Percentiles rank a stretch among this genome's conserved stretches.
Conservation (phyloP, 1,140 invertebrate genomes). For the Ceratina japonica region DNA sequence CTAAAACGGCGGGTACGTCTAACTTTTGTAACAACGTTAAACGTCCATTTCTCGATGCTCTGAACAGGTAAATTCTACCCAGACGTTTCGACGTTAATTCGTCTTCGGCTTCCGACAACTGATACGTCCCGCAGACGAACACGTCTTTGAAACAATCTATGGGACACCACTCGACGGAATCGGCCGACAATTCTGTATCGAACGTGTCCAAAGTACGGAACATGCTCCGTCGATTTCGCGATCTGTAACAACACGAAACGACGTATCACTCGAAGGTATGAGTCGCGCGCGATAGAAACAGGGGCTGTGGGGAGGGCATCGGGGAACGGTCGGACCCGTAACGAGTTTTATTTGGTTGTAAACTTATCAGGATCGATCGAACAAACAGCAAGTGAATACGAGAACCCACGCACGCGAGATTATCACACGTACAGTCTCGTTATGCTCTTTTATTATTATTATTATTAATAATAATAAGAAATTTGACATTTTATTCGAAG, state of each 20-base stretch:
- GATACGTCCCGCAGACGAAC: slow-evolving; percentile 92
- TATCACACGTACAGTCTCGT: no score
- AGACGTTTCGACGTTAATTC: slow-evolving; percentile 63
- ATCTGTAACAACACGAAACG: slow-evolving; percentile 33
- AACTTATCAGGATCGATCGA: no score
- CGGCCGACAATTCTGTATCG: slow-evolving; percentile 88
- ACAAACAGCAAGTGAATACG: no score
- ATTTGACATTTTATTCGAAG: no score
- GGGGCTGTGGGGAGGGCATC: no score
- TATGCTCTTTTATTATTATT: no score
- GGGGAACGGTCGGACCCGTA: no score
- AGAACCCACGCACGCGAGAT: no score
- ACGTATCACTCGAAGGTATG: no score
- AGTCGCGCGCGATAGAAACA: no score
- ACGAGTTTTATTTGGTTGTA: no score
- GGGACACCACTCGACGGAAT: slow-evolving; percentile 94
- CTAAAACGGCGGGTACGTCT: slow-evolving; percentile 81
- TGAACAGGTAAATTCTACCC: slow-evolving; percentile 78
- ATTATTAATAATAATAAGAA: no score
- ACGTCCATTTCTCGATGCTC: slow-evolving; percentile 56
- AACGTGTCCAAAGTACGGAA: slow-evolving; percentile 80
- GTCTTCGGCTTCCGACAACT: slow-evolving; percentile 79
- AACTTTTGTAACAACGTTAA: slow-evolving; percentile 68
- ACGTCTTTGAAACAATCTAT: slow-evolving; percentile 81
- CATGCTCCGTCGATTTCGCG: slow-evolving; percentile 50